Percentiles rank a stretch among this genome's conserved stretches.
These are phyloP conservation scores for Rhodophaea formosa DNA, from an alignment of 2,888 invertebrate genomes.

Conservation along the genomic window DNA sequence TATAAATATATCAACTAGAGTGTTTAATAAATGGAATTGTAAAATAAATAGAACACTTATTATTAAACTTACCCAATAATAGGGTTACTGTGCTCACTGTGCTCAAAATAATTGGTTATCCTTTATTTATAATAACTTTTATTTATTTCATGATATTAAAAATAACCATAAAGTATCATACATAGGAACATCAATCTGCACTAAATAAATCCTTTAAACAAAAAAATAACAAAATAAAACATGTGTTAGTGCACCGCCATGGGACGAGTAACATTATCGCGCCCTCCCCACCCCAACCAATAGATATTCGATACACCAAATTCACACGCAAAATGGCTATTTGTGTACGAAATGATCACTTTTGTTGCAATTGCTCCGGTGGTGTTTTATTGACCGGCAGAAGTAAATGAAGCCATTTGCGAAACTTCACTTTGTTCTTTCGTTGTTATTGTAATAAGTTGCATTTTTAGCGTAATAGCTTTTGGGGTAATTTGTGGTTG, in stretches of 20 bases:
- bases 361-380: slow-evolving; percentile 53
- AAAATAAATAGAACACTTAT: no score
- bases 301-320: slow-evolving; percentile 76
- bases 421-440: slow-evolving; percentile 29
- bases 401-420: slow-evolving; percentile 56
- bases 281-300: slow-evolving; percentile 50
- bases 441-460: slow-evolving; percentile 23
- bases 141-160: no score
- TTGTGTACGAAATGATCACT: slow-evolving; percentile 63
- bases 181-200: no score
- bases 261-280: neutral
- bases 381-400: slow-evolving; percentile 60
- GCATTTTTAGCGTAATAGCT: slow-evolving; percentile 20
- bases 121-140: no score
- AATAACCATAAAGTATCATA: no score
- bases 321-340: slow-evolving; percentile 73
- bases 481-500: slow-evolving; percentile 22
- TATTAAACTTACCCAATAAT: no score
- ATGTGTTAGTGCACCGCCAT: neutral
- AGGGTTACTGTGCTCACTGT: no score
- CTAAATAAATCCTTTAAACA: neutral
- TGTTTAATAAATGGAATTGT: no score
- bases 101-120: no score
- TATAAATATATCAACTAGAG: no score
- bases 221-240: neutral